Evolutionary conservation across 2,113 vertebrate species (phyloP), one percentile per base, ranked within the genome.

Genomic region (Triplophysa rosa): DNA sequence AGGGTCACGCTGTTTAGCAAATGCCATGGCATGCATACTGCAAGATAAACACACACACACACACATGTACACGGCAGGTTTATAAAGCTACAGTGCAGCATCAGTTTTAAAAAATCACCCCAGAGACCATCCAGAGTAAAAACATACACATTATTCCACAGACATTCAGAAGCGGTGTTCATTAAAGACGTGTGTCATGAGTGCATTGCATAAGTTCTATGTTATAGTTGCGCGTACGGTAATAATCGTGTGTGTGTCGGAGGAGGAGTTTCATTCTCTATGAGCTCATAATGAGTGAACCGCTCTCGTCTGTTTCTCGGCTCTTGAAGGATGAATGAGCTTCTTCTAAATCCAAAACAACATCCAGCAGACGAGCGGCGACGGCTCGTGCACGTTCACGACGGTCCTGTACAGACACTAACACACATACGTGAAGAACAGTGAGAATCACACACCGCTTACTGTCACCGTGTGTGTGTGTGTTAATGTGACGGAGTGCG

Each of bases 261-360:
- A 77, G 52, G n/a, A 29, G 29, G 29, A 29, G 54, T 64, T 8
- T 10, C 23, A 2, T 47, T 77, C 67, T 84, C 83, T 91, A 94
- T 58, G 85, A 84, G 66, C 85, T 82, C 0, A 90, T 85, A 26
- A 89, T 88, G 10, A 89, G 85, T 13, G 69, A 69, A 54, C 83
- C 65, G 37, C 49, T 67, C 23, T 89, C 90, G 63, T 92, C 90
- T 67, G 80, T 85, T 58, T 95, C 94, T 79, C 79, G 87, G 70
- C 42, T 78, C 86, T 92, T 92, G 85, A 95, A 95, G 62, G 91
- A 86, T 56, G 89, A 83, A 1, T 97, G 95, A 72, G 92, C 93
- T 49, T 80, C 82, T 67, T 96, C 94, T 89, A 97, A 87, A 68
- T 94, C 93, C 33, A 87, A 86, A 0, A 96, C 90, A 23, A 94